Percentiles rank a stretch among this genome's conserved stretches.
phyloP scores from a whole-genome alignment of 2,113 vertebrate genomes.

The Xenotilapia longispinis region DNA sequence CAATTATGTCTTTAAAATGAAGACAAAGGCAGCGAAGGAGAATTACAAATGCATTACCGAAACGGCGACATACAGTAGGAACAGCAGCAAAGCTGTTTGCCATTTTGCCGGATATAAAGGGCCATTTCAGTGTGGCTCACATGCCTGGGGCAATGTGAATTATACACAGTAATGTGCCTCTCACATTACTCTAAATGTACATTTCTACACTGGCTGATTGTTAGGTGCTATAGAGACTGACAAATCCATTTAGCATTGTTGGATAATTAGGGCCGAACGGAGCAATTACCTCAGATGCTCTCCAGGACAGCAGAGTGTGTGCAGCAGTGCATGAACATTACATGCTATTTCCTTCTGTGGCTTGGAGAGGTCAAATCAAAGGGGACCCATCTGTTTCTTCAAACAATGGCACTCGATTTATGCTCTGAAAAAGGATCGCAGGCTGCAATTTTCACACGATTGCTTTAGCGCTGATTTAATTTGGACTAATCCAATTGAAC shows the following conservation, averaged over 20 bases:
- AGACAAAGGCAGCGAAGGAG: neutral
- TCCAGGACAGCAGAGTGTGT: neutral
- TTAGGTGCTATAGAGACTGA: neutral
- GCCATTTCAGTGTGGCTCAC: neutral
- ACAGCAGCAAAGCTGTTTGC: neutral
- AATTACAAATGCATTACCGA: neutral
- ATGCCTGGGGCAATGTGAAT: neutral
- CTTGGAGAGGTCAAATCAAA: neutral
- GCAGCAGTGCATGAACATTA: neutral
- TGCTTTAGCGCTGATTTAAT: neutral
- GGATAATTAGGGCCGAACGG: slow-evolving; percentile 5
- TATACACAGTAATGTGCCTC: neutral
- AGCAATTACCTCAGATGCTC: neutral
- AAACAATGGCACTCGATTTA: neutral
- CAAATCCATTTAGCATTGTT: slow-evolving; percentile 19
- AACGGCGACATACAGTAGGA: neutral
- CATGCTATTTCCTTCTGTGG: neutral
- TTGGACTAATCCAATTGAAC: neutral
- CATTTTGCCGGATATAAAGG: neutral
- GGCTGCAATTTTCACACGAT: neutral
- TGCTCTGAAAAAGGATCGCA: neutral
- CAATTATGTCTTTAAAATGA: neutral
- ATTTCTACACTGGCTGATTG: neutral
- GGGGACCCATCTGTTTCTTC: neutral
- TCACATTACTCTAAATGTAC: neutral